Evolutionary conservation across 1,140 invertebrate species (phyloP), one percentile per base, ranked within the genome.

Genomic region (Carcinoscorpius rotundicauda): DNA sequence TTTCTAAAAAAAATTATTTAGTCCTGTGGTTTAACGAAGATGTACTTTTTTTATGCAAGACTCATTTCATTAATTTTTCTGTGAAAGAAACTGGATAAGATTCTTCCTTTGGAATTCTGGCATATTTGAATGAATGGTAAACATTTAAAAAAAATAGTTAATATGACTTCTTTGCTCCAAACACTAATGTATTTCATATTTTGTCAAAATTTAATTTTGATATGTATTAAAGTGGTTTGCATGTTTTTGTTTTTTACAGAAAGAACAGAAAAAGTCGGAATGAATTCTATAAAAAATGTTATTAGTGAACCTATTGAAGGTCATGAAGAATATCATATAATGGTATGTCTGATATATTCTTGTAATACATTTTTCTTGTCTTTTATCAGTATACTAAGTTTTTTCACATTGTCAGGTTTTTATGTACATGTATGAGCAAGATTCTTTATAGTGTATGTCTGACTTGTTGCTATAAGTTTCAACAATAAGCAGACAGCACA

Each of bases 241-340:
- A 60, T 65, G 10, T 72, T 51, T 51, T 65, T 61, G 49, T 68
- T 61, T 57, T 73, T 59, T 55, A n/a, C 66, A 79, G 91, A 96
- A 79, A 80, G 91, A 71, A 96, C 93, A 69, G 90, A 95, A 72
- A 96, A 95, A 79, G 82, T 96, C 73, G 84, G 87, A 66, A 93
- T 96, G 87, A 88, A 85, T 72, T 88, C 89, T 50, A 94, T 96
- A 69, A 91, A 92, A 80, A 85, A 85, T 78, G 82, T 91, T 69
- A 80, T 87, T 10, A 86, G 79, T 74, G 91, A 96, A 81, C 84
- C 90, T 11, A 93, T 96, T 71, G 87, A 88, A 77, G 91, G 87
- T 65, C 85, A 91, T 80, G 90, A 92, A 73, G 87, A 94, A 77
- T 95, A 96, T 83, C 91, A 95, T 74, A 87, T 96, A 73, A 84